These are phyloP conservation scores for Labrus mixtus DNA, from an alignment of 2,113 vertebrate species.

Conservation along the genomic window DNA sequence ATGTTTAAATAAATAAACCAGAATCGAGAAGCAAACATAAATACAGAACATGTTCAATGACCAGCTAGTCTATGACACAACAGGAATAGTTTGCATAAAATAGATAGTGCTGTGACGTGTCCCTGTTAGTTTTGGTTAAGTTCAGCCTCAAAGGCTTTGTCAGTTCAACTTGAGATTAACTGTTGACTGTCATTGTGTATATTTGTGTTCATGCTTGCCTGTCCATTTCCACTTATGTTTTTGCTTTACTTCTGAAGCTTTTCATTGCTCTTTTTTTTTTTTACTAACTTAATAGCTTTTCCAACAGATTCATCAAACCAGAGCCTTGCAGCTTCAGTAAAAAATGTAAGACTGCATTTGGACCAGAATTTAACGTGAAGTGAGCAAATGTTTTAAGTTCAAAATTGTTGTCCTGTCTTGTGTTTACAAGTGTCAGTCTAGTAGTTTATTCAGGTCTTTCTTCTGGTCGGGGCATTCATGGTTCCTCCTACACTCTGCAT, in stretches of 20 bases:
- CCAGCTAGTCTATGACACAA: slow-evolving; percentile 52
- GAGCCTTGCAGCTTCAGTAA: neutral
- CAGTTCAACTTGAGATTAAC: slow-evolving; percentile 56
- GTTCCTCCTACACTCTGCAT: slow-evolving; percentile 69
- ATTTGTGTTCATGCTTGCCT: neutral
- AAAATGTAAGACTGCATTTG: neutral
- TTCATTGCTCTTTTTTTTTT: neutral
- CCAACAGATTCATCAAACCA: slow-evolving; percentile 13
- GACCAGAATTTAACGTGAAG: neutral
- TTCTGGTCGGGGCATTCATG: neutral
- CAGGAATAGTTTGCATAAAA: slow-evolving; percentile 38
- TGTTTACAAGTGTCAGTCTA: slow-evolving; percentile 33
- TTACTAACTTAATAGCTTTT: slow-evolving; percentile 41
- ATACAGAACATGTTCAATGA: slow-evolving; percentile 53
- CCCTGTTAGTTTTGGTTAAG: slow-evolving; percentile 75
- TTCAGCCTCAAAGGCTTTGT: slow-evolving; percentile 81
- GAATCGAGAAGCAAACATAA: slow-evolving; percentile 57
- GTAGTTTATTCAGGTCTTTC: slow-evolving; percentile 25
- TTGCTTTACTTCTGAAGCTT: neutral
- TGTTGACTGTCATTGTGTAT: neutral
- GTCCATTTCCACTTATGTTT: neutral
- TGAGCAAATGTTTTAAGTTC: slow-evolving; percentile 13
- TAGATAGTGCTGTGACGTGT: slow-evolving; percentile 44
- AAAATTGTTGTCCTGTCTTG: neutral
- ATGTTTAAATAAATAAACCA: slow-evolving; percentile 83